Percentiles rank a stretch among this genome's conserved stretches.
Conservation (phyloP, 37 sponge, comb jelly and placozoan species). For the Ianthella basta region DNA sequence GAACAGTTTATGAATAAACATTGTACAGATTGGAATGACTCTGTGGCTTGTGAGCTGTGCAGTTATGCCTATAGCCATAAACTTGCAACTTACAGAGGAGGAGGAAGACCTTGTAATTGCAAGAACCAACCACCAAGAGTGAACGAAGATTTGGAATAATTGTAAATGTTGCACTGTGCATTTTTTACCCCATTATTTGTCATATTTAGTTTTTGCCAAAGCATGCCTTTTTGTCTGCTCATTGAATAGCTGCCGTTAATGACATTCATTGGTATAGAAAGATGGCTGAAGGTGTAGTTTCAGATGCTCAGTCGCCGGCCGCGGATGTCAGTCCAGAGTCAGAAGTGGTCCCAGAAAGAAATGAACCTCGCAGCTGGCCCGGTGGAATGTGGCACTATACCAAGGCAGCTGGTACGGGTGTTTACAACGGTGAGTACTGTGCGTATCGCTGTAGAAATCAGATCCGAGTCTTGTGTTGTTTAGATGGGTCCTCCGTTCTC, state of each 20-base stretch:
- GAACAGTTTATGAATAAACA: background rate
- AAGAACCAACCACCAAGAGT: background rate
- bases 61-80: background rate
- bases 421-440: background rate
- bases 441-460: background rate
- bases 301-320: too few species aligned
- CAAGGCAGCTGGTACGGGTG: background rate
- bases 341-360: background rate
- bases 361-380: background rate
- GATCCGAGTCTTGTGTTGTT: background rate
- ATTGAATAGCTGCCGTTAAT: background rate
- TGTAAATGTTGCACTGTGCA: too few species aligned
- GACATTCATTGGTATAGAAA: too few species aligned
- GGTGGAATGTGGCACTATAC: slow-evolving; percentile 23
- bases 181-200: too few species aligned
- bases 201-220: too few species aligned
- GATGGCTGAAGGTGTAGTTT: too few species aligned
- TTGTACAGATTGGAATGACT: background rate
- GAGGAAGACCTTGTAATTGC: background rate
- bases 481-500: background rate
- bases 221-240: background rate
- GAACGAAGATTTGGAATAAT: too few species aligned
- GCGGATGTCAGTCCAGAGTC: too few species aligned
- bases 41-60: background rate
- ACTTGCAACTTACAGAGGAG: background rate